Conservation (phyloP, 2,113 vertebrate species). For the Sarotherodon lohbergeri region DNA sequence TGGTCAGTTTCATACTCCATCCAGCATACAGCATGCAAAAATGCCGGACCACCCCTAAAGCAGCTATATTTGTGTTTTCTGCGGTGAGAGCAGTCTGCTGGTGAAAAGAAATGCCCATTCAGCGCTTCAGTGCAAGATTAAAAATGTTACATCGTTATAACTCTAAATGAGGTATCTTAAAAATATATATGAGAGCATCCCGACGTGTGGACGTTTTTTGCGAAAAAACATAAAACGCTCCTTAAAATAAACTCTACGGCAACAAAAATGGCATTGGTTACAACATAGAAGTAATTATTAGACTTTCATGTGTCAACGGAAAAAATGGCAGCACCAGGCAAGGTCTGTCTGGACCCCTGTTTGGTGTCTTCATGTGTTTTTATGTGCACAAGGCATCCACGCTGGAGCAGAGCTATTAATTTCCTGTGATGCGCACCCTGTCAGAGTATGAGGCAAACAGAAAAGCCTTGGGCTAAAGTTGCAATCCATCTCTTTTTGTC, state of each 20-base stretch:
- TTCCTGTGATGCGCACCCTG: conserved; percentile 7
- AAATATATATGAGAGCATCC: not conserved
- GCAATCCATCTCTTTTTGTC: not conserved
- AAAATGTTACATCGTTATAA: not conserved
- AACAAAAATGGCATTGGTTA: not conserved
- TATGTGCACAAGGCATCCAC: not conserved
- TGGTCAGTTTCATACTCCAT: not conserved
- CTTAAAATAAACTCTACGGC: not conserved
- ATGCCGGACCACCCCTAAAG: not conserved
- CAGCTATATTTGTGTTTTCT: not conserved
- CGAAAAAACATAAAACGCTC: not conserved
- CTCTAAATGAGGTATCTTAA: not conserved
- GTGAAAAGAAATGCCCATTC: not conserved
- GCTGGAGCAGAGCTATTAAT: conserved; percentile 11
- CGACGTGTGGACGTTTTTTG: accelerated
- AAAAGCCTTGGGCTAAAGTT: conserved; percentile 23
- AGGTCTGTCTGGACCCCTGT: not conserved
- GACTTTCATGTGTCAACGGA: not conserved
- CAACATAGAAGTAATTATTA: not conserved
- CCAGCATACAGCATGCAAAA: not conserved
- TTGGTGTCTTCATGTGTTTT: not conserved
- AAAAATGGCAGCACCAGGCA: not conserved
- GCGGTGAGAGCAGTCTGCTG: not conserved
- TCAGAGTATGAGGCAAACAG: conserved; percentile 16
- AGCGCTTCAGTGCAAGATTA: not conserved